Evolutionary conservation across 2,888 invertebrate genomes (phyloP), one percentile per base, ranked within the genome.

Genomic region (Brachypalpus laphriformis): DNA sequence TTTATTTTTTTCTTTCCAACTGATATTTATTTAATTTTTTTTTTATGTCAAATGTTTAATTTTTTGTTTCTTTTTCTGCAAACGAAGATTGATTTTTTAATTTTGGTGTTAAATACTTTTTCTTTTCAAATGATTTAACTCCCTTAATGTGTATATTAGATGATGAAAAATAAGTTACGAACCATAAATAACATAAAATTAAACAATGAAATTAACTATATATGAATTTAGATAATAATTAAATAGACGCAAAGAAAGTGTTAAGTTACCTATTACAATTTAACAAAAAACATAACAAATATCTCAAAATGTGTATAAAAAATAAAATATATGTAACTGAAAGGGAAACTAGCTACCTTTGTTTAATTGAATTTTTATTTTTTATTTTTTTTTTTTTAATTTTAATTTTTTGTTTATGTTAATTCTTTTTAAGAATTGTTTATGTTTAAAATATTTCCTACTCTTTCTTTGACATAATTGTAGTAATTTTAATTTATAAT

Each of bases 381-480:
- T n/a, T n/a, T n/a, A n/a, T n/a, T n/a, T 65, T 59, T 61, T 28
- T 49, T 9, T 72, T 25, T 28, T 65, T 65, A 45, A 28, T 49
- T 9, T 45, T 56, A 57, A 31, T 34, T 47, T 40, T 37, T 74
- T 78, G 49, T 78, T 80, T 80, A 74, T 80, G 80, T 83, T 80
- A 63, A 80, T 83, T 83, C 80, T 80, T 83, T 80, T 78, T 83
- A 80, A 82, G 78, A 83, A 80, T 78, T 71, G 70, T 82, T 82
- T 76, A 71, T 76, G 70, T 82, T 82, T 74, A 65, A 54, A 34
- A 63, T 63, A 70, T 70, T 76, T 49, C 37, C 31, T 66, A 56
- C 56, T n/a, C 16, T 18, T 49, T 22, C 34, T 25, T 37, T 22
- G 6, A 63, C 56, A 65, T 51, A 59, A 11, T n/a, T 42, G 70